Evolutionary conservation across 2,113 vertebrate species (phyloP).

Genomic region (Grus americana): DNA sequence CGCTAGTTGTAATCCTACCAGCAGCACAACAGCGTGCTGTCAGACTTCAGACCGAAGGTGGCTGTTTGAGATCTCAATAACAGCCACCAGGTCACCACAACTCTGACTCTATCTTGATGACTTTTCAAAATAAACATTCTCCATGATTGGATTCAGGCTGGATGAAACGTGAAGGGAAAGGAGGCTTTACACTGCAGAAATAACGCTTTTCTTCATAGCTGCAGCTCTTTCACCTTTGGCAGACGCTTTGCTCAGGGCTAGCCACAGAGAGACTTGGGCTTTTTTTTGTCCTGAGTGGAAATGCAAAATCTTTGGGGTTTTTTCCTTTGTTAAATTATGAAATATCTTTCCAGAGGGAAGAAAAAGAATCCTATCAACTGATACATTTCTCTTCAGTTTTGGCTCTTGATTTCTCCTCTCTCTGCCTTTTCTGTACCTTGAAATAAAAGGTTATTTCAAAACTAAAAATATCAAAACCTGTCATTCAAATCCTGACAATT

Average conservation of each 20-base stretch:
- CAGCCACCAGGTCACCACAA: neutral
- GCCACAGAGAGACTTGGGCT: neutral
- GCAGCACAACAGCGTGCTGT: neutral
- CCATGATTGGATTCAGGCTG: neutral
- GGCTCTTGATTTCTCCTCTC: neutral
- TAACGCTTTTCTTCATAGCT: neutral
- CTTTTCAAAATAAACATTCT: neutral
- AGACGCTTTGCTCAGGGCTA: neutral
- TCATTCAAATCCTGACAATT: slow-evolving; percentile 4
- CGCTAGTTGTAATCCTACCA: neutral
- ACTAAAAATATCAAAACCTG: slow-evolving; percentile 37
- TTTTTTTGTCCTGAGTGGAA: neutral
- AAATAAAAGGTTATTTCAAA: neutral
- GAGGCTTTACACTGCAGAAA: neutral
- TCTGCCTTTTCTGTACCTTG: neutral
- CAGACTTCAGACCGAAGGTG: neutral
- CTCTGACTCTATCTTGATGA: neutral
- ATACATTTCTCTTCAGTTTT: neutral
- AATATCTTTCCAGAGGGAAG: neutral
- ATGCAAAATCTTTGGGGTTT: neutral
- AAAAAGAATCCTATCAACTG: neutral
- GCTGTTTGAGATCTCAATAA: neutral
- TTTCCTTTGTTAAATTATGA: neutral
- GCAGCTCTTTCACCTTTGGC: neutral
- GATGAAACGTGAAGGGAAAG: neutral